Conservation (phyloP, 2,797 vertebrate species). For the Dicrostonyx torquatus region DNA sequence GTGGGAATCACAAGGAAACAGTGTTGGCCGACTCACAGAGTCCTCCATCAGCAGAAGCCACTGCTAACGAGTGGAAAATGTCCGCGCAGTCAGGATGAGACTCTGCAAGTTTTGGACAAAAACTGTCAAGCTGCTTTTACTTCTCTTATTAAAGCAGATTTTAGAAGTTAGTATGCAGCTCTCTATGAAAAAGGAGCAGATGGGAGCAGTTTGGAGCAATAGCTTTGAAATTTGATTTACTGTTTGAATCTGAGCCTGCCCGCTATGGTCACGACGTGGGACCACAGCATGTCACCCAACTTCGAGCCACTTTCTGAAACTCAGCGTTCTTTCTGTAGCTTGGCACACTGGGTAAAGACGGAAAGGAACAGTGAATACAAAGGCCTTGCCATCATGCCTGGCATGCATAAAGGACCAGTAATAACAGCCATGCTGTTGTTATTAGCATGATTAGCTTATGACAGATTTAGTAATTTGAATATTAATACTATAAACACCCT, state of each 20-base stretch:
- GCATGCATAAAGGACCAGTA: background rate
- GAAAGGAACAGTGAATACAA: background rate
- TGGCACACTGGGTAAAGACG: background rate
- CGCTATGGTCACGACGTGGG: background rate
- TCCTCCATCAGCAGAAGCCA: background rate
- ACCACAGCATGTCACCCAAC: background rate
- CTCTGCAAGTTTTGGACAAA: background rate
- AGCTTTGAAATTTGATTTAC: slow-evolving; percentile 8
- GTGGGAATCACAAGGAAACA: slow-evolving; percentile 31
- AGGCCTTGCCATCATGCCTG: background rate
- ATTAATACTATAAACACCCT: background rate
- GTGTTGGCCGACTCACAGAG: background rate
- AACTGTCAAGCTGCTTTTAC: background rate
- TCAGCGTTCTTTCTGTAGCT: background rate
- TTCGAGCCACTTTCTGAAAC: background rate
- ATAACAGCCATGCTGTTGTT: background rate
- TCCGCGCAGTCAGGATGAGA: background rate
- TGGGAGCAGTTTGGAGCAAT: background rate
- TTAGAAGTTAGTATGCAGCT: slow-evolving; percentile 28
- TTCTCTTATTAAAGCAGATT: slow-evolving; percentile 38
- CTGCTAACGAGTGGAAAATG: background rate
- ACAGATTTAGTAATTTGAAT: background rate
- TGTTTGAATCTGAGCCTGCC: background rate
- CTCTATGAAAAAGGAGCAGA: background rate
- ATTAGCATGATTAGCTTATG: background rate